A percentile compares a stretch with the other conserved stretches of the same genome.
These are phyloP conservation scores for Charaxes varanes DNA, from an alignment of 1,140 invertebrate species.

Conservation along the genomic window DNA sequence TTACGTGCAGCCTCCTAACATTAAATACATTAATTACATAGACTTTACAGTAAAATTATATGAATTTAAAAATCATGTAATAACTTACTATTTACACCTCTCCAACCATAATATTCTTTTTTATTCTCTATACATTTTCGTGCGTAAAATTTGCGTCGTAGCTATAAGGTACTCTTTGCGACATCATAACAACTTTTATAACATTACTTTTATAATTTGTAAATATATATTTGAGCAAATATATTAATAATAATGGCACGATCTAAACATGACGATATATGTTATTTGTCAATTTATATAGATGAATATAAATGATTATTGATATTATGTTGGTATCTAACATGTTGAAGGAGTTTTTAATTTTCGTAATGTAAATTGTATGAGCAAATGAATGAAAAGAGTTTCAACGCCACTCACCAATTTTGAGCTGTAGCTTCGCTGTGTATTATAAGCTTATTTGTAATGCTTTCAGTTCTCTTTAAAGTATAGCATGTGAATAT, in stretches of 20 bases:
- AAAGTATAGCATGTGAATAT: too few species aligned
- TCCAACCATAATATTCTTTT: conserved; percentile 12
- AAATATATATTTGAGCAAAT: conserved; percentile 21
- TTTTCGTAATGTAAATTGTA: too few species aligned
- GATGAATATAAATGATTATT: too few species aligned
- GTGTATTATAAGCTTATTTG: too few species aligned
- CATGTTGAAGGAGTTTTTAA: too few species aligned
- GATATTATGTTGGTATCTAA: too few species aligned
- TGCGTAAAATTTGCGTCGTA: conserved; percentile 14
- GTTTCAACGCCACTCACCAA: too few species aligned
- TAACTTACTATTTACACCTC: conserved; percentile 39
- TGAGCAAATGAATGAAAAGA: too few species aligned
- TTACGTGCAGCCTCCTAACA: conserved; percentile 47
- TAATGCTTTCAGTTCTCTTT: too few species aligned
- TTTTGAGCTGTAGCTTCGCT: too few species aligned
- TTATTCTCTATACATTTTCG: conserved; percentile 18
- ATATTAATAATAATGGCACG: conserved; percentile 20
- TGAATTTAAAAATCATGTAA: conserved; percentile 29
- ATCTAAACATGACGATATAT: conserved; percentile 2
- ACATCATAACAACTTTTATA: too few species aligned
- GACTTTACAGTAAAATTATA: conserved; percentile 51
- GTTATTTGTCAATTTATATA: neutral
- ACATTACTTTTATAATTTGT: conserved; percentile 5
- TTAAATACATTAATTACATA: conserved; percentile 39
- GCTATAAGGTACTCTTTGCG: too few species aligned